Conservation (phyloP, 1,140 invertebrate genomes). For the Cydia fagiglandana region DNA sequence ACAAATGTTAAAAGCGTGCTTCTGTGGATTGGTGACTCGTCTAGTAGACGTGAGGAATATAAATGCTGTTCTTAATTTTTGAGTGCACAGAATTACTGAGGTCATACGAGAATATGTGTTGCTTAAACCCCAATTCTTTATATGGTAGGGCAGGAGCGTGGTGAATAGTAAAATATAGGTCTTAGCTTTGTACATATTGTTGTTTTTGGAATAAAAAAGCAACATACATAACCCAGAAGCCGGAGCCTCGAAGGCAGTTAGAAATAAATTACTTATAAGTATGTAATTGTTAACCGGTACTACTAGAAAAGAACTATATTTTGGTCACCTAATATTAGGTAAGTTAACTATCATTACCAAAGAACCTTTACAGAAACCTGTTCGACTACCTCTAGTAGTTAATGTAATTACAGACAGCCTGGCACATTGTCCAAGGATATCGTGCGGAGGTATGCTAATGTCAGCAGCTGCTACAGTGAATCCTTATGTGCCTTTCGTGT, state of each 20-base stretch:
- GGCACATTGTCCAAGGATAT: slow-evolving; percentile 29
- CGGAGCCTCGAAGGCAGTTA: not conserved
- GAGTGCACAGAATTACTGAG: not conserved
- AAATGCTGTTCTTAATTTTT: not conserved
- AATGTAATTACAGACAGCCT: slow-evolving; percentile 26
- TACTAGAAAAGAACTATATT: not conserved
- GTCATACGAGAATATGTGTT: not conserved
- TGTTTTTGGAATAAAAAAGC: too few relatives aligned
- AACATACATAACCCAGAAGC: too few relatives aligned
- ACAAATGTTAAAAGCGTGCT: slow-evolving; percentile 21
- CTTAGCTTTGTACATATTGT: too few relatives aligned
- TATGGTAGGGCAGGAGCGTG: not conserved
- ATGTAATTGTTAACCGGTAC: too few relatives aligned
- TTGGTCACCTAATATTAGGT: not conserved
- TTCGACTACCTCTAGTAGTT: slow-evolving; percentile 1
- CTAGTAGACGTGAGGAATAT: slow-evolving; percentile 11
- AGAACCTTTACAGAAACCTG: not conserved
- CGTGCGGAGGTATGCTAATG: slow-evolving; percentile 15
- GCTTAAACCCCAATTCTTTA: not conserved
- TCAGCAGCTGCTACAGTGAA: slow-evolving; percentile 15
- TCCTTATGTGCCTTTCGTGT: slow-evolving; percentile 12
- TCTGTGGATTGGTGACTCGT: slow-evolving; percentile 6
- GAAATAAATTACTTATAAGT: not conserved
- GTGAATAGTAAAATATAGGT: too few relatives aligned
- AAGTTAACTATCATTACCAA: not conserved